A percentile compares a stretch with the other conserved stretches of the same genome.
phyloP scores from a whole-genome alignment of 2,888 invertebrate species.

The Corythucha ciliata region DNA sequence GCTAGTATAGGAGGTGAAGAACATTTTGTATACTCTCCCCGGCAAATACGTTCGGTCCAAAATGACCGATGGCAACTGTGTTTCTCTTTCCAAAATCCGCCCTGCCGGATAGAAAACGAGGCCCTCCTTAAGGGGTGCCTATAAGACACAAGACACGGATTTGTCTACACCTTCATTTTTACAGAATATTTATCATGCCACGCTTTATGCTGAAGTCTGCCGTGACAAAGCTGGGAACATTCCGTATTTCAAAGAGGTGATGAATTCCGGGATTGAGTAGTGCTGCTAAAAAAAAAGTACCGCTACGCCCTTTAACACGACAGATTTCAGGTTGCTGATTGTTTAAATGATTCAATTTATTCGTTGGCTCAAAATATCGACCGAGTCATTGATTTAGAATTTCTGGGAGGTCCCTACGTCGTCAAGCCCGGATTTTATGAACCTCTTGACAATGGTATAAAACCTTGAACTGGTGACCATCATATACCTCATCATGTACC shows the following conservation, averaged over 20 bases:
- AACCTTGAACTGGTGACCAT: not conserved
- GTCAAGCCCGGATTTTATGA: slow-evolving; percentile 67
- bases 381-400: slow-evolving; percentile 61
- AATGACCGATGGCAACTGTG: no score
- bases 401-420: slow-evolving; percentile 56
- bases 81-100: no score
- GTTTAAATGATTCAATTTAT: slow-evolving; percentile 42
- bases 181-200: slow-evolving; percentile 56
- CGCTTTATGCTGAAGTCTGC: slow-evolving; percentile 58
- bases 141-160: slow-evolving; percentile 21
- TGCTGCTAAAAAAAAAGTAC: no score
- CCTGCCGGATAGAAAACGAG: no score
- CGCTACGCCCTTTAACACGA: slow-evolving; percentile 36
- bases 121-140: slow-evolving; percentile 12
- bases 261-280: no score
- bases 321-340: no score
- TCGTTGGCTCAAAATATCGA: slow-evolving; percentile 60
- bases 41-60: no score
- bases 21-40: no score
- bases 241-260: slow-evolving; percentile 47
- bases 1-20: no score
- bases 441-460: slow-evolving; percentile 51
- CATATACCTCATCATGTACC: not conserved
- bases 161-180: no score
- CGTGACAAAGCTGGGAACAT: slow-evolving; percentile 45